Evolutionary conservation across 1,140 invertebrate species (phyloP).

Genomic region (Lerema accius): DNA sequence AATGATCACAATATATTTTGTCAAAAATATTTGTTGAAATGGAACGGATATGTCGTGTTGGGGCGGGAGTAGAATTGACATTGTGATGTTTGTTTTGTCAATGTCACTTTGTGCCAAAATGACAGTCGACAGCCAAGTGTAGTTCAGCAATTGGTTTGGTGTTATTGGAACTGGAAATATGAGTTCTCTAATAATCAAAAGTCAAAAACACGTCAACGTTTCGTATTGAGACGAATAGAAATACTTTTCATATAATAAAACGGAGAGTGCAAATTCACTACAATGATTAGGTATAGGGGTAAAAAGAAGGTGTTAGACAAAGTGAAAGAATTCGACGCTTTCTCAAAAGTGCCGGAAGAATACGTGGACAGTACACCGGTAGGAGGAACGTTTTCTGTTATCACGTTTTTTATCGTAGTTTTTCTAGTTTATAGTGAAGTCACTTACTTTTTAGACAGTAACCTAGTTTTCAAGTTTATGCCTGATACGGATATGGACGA

Average conservation of each 20-base stretch:
- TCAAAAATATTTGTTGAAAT: too few species aligned
- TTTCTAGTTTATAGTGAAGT: conserved; percentile 93
- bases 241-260: too few species aligned
- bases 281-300: conserved; percentile 84
- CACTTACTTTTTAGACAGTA: conserved; percentile 91
- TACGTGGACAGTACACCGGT: conserved; percentile 92
- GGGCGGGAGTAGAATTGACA: too few species aligned
- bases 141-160: too few species aligned
- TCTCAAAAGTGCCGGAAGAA: conserved; percentile 93
- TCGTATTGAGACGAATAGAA: background rate
- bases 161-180: too few species aligned
- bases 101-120: conserved; percentile 8
- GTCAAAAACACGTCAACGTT: conserved; percentile 53
- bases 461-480: conserved; percentile 93
- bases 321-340: conserved; percentile 94
- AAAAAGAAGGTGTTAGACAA: conserved; percentile 86
- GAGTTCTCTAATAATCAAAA: conserved; percentile 20
- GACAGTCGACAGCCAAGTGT: conserved; percentile 4
- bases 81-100: conserved; percentile 1
- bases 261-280: conserved; percentile 18
- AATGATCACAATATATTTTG: too few species aligned
- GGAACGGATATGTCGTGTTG: too few species aligned
- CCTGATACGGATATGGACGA: conserved; percentile 95
- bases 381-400: conserved; percentile 90
- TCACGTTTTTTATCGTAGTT: conserved; percentile 90